Evolutionary conservation across 2,888 invertebrate species (phyloP).

Genomic region (Oasisia sp.): DNA sequence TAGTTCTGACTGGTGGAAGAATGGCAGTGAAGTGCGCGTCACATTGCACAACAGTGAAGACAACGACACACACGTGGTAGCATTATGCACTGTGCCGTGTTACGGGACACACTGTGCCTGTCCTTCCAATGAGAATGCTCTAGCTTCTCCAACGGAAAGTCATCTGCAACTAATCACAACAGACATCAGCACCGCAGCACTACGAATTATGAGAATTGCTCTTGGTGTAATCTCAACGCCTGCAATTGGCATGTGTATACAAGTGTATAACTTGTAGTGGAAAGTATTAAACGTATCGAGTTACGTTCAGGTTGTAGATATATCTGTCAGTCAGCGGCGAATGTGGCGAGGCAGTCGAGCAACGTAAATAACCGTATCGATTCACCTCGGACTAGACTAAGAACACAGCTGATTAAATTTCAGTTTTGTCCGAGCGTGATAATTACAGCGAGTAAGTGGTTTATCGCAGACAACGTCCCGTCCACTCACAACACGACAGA

Average conservation of each 20-base stretch:
- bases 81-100: not conserved
- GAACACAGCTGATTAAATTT: constrained; percentile 13
- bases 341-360: not conserved
- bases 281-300: not conserved
- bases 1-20: not conserved
- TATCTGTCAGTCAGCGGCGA: not conserved
- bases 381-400: not conserved
- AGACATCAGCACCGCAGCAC: not conserved
- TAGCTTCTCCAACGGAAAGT: not conserved
- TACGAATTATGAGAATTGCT: not conserved
- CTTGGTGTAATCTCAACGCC: not conserved
- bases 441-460: not conserved
- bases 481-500: not conserved
- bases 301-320: not conserved
- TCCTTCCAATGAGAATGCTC: not conserved
- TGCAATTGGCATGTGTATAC: not conserved
- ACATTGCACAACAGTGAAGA: not conserved
- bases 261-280: not conserved
- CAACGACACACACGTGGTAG: not conserved
- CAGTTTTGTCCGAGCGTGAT: not conserved
- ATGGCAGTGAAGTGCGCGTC: not conserved
- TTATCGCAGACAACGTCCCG: not conserved
- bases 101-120: not conserved
- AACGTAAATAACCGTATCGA: constrained; percentile 13
- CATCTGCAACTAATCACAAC: not conserved